phyloP scores from a whole-genome alignment of 2,797 vertebrate genomes.

The Molossus molossus region DNA sequence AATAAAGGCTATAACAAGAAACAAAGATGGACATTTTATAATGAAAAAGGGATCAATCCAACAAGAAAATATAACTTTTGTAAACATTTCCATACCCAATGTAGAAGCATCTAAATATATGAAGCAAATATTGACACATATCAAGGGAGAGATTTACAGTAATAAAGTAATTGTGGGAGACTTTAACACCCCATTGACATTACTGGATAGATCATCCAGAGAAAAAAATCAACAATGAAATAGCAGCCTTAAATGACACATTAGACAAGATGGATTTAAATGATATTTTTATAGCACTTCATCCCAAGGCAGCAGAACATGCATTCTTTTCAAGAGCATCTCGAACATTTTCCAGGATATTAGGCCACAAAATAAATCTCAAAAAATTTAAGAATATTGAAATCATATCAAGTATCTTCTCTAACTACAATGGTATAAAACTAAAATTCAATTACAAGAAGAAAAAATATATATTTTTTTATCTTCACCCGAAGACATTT shows the following conservation, averaged over 20 bases:
- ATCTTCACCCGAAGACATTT: no score
- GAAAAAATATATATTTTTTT: no score
- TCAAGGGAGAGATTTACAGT: background rate
- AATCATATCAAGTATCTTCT: background rate
- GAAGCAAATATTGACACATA: background rate
- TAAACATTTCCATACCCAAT: background rate
- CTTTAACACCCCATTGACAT: background rate
- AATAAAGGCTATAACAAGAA: no score
- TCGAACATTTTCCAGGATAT: no score
- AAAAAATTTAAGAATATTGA: no score
- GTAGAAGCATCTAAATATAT: background rate
- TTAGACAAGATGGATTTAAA: no score
- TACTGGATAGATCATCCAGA: background rate
- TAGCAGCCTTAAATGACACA: no score
- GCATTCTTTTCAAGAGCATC: no score
- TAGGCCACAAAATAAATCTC: no score
- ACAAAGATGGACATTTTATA: no score
- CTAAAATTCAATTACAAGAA: background rate
- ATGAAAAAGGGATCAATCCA: background rate
- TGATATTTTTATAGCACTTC: no score
- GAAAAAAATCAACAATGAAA: background rate
- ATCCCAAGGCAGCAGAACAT: no score
- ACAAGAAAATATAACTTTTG: background rate
- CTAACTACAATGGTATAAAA: background rate
- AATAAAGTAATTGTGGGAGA: background rate